Evolutionary conservation across 2,888 invertebrate species (phyloP).

Genomic region (Drosophila putrida): DNA sequence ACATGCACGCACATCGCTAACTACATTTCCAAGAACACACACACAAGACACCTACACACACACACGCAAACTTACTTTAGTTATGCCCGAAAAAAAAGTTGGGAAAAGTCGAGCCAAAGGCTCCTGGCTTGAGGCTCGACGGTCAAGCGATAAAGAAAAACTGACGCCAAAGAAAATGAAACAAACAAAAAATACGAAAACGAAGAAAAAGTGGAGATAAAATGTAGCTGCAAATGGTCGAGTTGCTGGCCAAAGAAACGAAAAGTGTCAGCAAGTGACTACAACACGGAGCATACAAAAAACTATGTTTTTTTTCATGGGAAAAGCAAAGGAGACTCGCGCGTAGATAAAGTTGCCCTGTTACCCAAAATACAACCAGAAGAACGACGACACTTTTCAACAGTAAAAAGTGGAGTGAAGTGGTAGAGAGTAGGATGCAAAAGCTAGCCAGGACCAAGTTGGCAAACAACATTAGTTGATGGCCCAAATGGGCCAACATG

Average conservation of each 20-base stretch:
- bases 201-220: slow-evolving; percentile 54
- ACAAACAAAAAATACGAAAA: slow-evolving; percentile 12
- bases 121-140: slow-evolving; percentile 51
- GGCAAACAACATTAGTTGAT: slow-evolving; percentile 81
- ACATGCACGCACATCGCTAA: slow-evolving; percentile 11
- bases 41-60: slow-evolving; percentile 27
- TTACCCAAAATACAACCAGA: slow-evolving; percentile 42
- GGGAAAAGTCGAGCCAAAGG: slow-evolving; percentile 37
- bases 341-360: slow-evolving; percentile 61
- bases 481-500: slow-evolving; percentile 78
- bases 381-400: slow-evolving; percentile 46
- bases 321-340: slow-evolving; percentile 43
- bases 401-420: neutral
- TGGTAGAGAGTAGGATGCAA: slow-evolving; percentile 27
- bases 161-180: slow-evolving; percentile 50
- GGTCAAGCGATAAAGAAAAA: slow-evolving; percentile 70
- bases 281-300: slow-evolving; percentile 39
- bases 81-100: slow-evolving; percentile 17
- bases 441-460: slow-evolving; percentile 61
- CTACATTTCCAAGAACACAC: slow-evolving; percentile 19
- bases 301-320: slow-evolving; percentile 54
- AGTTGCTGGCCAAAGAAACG: slow-evolving; percentile 56
- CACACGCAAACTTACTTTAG: slow-evolving; percentile 16
- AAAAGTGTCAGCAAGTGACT: slow-evolving; percentile 74
- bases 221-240: slow-evolving; percentile 61